Percentiles rank a stretch among this genome's conserved stretches.
These are phyloP conservation scores for Struthidea cinerea DNA, from an alignment of 2,113 vertebrate species.

Conservation along the genomic window DNA sequence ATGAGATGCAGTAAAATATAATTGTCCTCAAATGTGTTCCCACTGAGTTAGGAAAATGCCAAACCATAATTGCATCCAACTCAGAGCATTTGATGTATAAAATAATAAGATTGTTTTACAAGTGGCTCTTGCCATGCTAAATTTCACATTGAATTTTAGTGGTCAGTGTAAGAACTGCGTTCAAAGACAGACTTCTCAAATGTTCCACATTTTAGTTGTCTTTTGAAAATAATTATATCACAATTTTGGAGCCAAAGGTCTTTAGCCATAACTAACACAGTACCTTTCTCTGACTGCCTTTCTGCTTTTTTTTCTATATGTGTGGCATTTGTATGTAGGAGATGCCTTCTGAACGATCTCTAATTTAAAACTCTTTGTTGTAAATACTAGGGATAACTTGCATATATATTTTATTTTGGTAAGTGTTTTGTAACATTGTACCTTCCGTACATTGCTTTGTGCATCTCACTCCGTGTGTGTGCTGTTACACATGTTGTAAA, in stretches of 20 bases:
- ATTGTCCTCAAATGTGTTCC: not conserved
- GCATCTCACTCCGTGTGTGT: not conserved
- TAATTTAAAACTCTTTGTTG: constrained; percentile 56
- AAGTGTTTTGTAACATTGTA: constrained; percentile 42
- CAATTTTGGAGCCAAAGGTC: constrained; percentile 48
- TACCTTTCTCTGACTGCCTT: constrained; percentile 36
- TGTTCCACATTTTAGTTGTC: constrained; percentile 26
- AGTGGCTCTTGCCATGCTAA: constrained; percentile 51
- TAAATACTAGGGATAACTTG: constrained; percentile 45
- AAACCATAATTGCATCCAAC: constrained; percentile 48
- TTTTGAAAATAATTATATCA: constrained; percentile 6
- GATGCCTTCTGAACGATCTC: constrained; percentile 16
- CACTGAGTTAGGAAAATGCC: constrained; percentile 15
- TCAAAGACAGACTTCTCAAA: constrained; percentile 1
- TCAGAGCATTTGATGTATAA: constrained; percentile 38
- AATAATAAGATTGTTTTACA: constrained; percentile 27
- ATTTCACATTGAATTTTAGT: constrained; percentile 34
- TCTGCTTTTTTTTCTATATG: not conserved
- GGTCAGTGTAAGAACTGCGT: not conserved
- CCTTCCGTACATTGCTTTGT: not conserved
- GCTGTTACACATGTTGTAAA: not conserved
- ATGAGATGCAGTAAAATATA: constrained; percentile 45
- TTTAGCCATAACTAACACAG: constrained; percentile 28
- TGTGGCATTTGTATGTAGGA: constrained; percentile 30
- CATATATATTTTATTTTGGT: constrained; percentile 35